These are phyloP conservation scores for Sardinella longiceps DNA, from an alignment of 2,797 vertebrate species.

Conservation along the genomic window DNA sequence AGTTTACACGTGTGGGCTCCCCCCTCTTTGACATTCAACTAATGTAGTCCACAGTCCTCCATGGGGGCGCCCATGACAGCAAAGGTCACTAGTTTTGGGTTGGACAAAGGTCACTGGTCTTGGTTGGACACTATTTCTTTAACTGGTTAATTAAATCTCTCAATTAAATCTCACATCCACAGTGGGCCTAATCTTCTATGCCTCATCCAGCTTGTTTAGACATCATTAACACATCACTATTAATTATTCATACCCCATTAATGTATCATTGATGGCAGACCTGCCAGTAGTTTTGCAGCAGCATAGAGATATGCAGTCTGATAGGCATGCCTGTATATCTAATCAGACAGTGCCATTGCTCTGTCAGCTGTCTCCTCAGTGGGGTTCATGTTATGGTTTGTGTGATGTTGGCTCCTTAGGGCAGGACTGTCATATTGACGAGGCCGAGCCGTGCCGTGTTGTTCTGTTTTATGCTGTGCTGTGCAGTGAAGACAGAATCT, in stretches of 20 bases:
- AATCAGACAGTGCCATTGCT: neutral
- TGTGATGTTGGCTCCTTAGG: neutral
- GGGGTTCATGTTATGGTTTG: neutral
- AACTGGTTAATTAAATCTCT: neutral
- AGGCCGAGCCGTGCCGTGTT: neutral
- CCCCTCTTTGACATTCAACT: conserved; percentile 7
- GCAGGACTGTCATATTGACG: neutral
- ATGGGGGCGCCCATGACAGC: neutral
- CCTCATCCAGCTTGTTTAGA: neutral
- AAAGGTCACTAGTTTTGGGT: no score
- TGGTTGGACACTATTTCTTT: neutral
- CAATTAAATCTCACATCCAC: neutral
- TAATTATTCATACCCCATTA: neutral
- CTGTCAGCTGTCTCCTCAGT: neutral
- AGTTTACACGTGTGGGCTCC: neutral
- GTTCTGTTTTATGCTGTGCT: neutral
- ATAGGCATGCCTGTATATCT: neutral
- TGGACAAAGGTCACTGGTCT: conserved; percentile 17
- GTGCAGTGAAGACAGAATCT: no score
- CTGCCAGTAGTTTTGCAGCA: neutral
- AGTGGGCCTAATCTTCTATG: neutral
- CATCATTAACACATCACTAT: neutral
- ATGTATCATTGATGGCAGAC: neutral
- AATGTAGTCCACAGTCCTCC: neutral
- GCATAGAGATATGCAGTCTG: neutral